Conservation (phyloP, 92 coral and sea anemone species). For the Epizoanthus fatuus region DNA sequence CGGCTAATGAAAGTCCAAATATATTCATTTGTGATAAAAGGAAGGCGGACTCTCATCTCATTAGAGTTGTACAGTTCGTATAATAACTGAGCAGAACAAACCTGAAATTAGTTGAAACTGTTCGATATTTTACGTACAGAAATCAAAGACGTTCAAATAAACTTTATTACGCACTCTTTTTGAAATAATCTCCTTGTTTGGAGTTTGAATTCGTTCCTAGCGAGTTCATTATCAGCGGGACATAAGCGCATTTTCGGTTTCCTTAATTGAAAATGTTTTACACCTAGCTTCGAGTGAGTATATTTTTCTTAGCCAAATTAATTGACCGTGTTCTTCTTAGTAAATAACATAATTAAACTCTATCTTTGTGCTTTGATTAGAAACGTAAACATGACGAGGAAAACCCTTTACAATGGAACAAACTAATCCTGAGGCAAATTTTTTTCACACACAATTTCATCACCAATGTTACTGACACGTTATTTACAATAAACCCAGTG, state of each 20-base stretch:
- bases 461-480: conserved; percentile 27
- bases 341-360: conserved; percentile 90
- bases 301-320: conserved; percentile 69
- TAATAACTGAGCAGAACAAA: conserved; percentile 12
- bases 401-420: conserved; percentile 70
- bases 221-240: conserved; percentile 66
- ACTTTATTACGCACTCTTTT: conserved; percentile 35
- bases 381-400: conserved; percentile 76
- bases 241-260: conserved; percentile 54
- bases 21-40: conserved; percentile 5
- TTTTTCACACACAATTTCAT: conserved; percentile 47
- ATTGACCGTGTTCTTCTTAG: conserved; percentile 82
- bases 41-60: conserved; percentile 19
- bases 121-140: conserved; percentile 15
- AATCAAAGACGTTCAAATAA: conserved; percentile 45
- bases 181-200: conserved; percentile 36
- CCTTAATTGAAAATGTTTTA: conserved; percentile 81
- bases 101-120: neutral
- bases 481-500: conserved; percentile 33
- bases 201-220: conserved; percentile 33
- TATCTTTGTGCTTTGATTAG: conserved; percentile 80
- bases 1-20: conserved; percentile 15
- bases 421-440: conserved; percentile 31
- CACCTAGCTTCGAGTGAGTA: conserved; percentile 63
- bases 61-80: conserved; percentile 32